A percentile compares a stretch with the other conserved stretches of the same genome.
These are phyloP conservation scores for Gouania willdenowi DNA, from an alignment of 2,797 vertebrate species.

Conservation along the genomic window DNA sequence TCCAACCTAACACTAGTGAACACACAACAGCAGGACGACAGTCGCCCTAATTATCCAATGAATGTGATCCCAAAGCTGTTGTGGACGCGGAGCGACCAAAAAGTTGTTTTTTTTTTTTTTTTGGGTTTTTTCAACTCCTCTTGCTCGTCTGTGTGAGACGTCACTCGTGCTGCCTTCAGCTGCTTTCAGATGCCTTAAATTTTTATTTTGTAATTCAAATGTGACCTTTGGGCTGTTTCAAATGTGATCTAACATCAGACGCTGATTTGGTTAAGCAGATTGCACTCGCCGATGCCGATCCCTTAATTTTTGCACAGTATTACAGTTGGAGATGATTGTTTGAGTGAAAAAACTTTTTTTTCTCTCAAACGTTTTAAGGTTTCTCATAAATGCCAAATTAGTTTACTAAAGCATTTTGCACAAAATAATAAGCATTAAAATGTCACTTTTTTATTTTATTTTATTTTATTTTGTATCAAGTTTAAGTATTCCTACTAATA, in stretches of 20 bases:
- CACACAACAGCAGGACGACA: slow-evolving; percentile 19
- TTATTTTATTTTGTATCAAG: no score
- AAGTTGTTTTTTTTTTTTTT: slow-evolving; percentile 36
- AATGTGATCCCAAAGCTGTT: slow-evolving; percentile 24
- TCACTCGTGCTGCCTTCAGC: slow-evolving; percentile 55
- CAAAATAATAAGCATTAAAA: slow-evolving; percentile 68
- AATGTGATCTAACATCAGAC: slow-evolving; percentile 52
- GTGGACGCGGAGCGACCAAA: slow-evolving; percentile 40
- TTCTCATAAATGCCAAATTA: slow-evolving; percentile 88
- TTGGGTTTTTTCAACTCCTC: slow-evolving; percentile 10
- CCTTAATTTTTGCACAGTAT: slow-evolving; percentile 78
- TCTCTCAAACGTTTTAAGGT: slow-evolving; percentile 62
- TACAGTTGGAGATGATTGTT: slow-evolving; percentile 62
- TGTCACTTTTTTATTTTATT: slow-evolving; percentile 82
- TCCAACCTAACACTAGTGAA: slow-evolving; percentile 64
- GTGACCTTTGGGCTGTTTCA: slow-evolving; percentile 10
- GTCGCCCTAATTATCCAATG: slow-evolving; percentile 4
- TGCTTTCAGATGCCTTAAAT: slow-evolving; percentile 64
- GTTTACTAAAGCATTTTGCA: slow-evolving; percentile 90
- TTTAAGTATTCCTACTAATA: slow-evolving; percentile 79
- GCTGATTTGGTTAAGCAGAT: slow-evolving; percentile 63
- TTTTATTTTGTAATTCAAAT: slow-evolving; percentile 16
- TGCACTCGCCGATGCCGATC: slow-evolving; percentile 76
- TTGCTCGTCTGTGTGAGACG: slow-evolving; percentile 27
- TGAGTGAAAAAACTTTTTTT: slow-evolving; percentile 36